Conservation (phyloP, 2,888 invertebrate genomes). For the Folsomia candida region DNA sequence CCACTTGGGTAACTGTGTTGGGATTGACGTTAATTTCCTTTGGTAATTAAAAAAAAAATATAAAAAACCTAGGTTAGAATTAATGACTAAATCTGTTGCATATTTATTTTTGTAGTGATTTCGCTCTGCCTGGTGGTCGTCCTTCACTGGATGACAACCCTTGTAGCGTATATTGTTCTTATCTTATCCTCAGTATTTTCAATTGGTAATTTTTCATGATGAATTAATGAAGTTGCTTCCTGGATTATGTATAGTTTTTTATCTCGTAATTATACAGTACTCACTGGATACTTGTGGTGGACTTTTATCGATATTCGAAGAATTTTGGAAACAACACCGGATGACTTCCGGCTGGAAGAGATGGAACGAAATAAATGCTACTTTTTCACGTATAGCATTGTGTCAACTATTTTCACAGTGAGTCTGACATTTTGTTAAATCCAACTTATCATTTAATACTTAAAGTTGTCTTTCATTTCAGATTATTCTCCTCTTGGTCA, state of each 20-base stretch:
- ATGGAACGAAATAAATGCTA: constrained; percentile 81
- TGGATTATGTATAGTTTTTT: neutral
- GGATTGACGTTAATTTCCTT: constrained; percentile 76
- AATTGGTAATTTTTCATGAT: constrained; percentile 60
- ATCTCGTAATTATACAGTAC: constrained; percentile 54
- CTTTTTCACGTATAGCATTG: constrained; percentile 77
- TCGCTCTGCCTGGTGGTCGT: constrained; percentile 79
- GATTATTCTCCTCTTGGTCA: constrained; percentile 64
- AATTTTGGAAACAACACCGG: constrained; percentile 61
- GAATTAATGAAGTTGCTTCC: constrained; percentile 4
- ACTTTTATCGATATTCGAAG: constrained; percentile 75
- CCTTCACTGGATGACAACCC: constrained; percentile 75
- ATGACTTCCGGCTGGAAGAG: constrained; percentile 65
- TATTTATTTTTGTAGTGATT: constrained; percentile 64
- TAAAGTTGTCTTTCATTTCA: constrained; percentile 32
- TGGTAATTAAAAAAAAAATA: constrained; percentile 61
- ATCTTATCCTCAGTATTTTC: constrained; percentile 72
- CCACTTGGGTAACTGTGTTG: constrained; percentile 82
- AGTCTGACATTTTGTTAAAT: constrained; percentile 53
- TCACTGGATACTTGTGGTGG: constrained; percentile 82
- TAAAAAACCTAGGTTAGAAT: neutral
- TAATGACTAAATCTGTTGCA: constrained; percentile 4
- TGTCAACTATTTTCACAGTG: constrained; percentile 84
- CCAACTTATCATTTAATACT: constrained; percentile 12
- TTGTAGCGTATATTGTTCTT: constrained; percentile 87